phyloP scores from a whole-genome alignment of 2,113 vertebrate genomes.

The Silurus meridionalis region DNA sequence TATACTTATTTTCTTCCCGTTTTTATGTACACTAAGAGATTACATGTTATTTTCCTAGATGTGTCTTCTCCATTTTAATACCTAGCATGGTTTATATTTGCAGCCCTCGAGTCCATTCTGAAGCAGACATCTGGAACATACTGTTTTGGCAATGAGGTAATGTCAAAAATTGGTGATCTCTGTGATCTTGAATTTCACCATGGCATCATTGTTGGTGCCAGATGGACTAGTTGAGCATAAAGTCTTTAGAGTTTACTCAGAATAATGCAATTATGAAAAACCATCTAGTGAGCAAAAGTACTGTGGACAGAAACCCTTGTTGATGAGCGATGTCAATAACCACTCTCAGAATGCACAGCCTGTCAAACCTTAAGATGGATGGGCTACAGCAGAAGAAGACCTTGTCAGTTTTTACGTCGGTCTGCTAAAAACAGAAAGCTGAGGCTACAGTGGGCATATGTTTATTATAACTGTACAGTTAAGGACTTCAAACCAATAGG shows the following conservation, averaged over 20 bases:
- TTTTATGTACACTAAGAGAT: neutral
- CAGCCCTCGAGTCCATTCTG: conserved; percentile 87
- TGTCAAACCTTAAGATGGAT: no score
- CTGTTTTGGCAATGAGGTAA: conserved; percentile 90
- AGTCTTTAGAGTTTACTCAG: neutral
- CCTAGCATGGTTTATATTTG: conserved; percentile 1
- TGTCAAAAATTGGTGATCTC: neutral
- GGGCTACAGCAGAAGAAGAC: no score
- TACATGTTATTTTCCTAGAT: neutral
- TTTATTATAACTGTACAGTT: no score
- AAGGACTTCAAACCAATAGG: no score
- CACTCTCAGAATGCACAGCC: no score
- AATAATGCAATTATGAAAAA: neutral
- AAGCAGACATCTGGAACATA: conserved; percentile 82
- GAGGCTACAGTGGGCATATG: no score
- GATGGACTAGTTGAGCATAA: neutral
- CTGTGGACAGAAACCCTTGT: neutral
- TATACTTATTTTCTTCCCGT: neutral
- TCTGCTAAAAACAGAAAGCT: no score
- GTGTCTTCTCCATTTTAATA: neutral
- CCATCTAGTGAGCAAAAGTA: neutral
- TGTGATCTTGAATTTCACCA: neutral
- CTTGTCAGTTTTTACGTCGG: no score
- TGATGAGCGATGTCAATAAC: neutral
- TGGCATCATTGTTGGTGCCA: neutral